Percentiles rank a stretch among this genome's conserved stretches.
phyloP scores from a whole-genome alignment of 2,113 vertebrate genomes.

The Hylia prasina region DNA sequence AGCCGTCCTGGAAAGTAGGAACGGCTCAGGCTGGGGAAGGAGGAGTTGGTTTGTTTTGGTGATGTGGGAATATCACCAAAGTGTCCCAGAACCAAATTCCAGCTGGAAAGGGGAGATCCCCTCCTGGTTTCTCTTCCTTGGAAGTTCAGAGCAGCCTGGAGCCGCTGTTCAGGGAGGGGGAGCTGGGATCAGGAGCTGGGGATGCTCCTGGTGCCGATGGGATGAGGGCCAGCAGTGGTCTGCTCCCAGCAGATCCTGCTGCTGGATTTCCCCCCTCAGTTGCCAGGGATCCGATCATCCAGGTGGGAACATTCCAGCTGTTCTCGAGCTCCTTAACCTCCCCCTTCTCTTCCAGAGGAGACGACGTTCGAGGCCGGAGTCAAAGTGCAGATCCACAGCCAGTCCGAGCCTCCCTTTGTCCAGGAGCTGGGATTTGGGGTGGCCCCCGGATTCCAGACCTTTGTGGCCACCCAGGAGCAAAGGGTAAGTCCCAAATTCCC shows the following conservation, averaged over 20 bases:
- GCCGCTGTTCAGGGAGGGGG: too few species aligned
- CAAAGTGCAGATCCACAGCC: conserved; percentile 98
- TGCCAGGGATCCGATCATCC: neutral
- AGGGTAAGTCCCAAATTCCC: conserved; percentile 78
- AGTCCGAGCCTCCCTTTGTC: conserved; percentile 93
- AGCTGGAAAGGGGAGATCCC: neutral
- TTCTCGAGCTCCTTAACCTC: neutral
- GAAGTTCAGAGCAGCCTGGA: neutral
- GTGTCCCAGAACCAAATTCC: neutral
- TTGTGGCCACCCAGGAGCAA: conserved; percentile 97
- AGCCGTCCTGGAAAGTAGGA: neutral
- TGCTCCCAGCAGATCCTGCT: neutral
- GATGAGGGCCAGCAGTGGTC: neutral
- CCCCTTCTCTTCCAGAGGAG: conserved; percentile 82
- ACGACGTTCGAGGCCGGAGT: conserved; percentile 96
- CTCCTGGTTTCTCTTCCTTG: neutral
- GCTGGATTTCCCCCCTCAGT: neutral
- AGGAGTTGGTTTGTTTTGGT: neutral
- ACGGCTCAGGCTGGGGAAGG: accelerated
- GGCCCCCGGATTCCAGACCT: conserved; percentile 97
- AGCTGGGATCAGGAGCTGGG: neutral
- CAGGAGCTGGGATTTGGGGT: conserved; percentile 97
- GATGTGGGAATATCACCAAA: neutral
- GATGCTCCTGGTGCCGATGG: accelerated
- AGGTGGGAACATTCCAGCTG: neutral